Base-by-base conservation (phyloP, 2,113 vertebrate species). In the Turnix velox region DNA sequence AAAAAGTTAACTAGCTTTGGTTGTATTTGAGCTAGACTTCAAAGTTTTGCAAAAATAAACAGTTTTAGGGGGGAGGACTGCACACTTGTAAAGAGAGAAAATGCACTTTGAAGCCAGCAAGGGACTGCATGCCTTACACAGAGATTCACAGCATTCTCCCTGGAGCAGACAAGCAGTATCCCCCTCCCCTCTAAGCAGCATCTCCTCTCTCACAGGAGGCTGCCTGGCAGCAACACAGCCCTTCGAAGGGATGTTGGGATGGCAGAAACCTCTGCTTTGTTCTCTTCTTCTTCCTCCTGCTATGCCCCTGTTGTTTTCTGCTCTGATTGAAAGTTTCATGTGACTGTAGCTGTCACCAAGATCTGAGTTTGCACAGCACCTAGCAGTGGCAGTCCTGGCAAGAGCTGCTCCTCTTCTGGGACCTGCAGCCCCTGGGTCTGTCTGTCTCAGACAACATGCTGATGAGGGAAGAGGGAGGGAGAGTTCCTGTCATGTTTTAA, bases 11-110 rank as follows among this genome's bases (percentile, higher is more conserved):
- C 84, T 89, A 75, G 61, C 86, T 92, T 75, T 88, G 27, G 69
- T 74, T 90, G 71, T 81, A 94, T 91, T 97, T 84, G 73, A 93
- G 71, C 63, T 88, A 92, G 58, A 94, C 92, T 92, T 96, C 94
- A 95, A 93, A 94, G 88, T 93, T 95, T 85, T 92, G 87, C 71
- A 94, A 94, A 96, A 96, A 95, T 87, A 93, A 96, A 96, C 89
- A 94, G 58, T 94, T 96, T 96, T 87, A 93, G 43, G 49, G 39
- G 45, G 89, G 45, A 94, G 81, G 77, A 87, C 82, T 84, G 42
- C 49, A 58, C 78, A 87, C 59, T 90, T 95, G 78, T 94, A 93
- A 91, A 94, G 89, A 89, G 58, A 89, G 69, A 95, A 94, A 93
- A 94, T 58, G 62, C 54, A 82, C 92, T 96, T 96, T 95, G 88